phyloP scores from a whole-genome alignment of 53 echinoderm and acorn worm species.

The Zoroaster sp. region DNA sequence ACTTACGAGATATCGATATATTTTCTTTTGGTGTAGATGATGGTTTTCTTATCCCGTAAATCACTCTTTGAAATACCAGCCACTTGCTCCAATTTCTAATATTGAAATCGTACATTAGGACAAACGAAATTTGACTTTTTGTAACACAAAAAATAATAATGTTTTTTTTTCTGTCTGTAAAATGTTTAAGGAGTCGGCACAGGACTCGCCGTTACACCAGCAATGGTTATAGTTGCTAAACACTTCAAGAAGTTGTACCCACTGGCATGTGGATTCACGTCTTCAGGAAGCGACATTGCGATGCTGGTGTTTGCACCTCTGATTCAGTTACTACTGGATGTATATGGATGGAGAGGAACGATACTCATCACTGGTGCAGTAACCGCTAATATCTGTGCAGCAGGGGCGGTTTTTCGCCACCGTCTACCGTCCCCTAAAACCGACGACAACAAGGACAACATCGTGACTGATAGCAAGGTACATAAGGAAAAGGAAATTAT shows the following conservation, averaged over 20 bases:
- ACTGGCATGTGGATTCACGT: not conserved
- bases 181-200: not conserved
- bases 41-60: too few species aligned
- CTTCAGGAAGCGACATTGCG: not conserved
- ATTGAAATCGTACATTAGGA: too few species aligned
- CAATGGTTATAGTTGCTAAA: not conserved
- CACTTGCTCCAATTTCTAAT: too few species aligned
- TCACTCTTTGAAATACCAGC: too few species aligned
- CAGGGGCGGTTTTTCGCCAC: not conserved
- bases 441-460: not conserved
- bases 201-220: not conserved
- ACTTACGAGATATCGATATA: too few species aligned
- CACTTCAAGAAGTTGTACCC: not conserved
- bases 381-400: not conserved
- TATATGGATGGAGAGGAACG: constrained; percentile 17
- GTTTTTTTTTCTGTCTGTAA: not conserved
- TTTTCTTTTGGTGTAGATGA: too few species aligned
- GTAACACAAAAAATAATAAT: too few species aligned
- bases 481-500: not conserved
- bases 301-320: not conserved
- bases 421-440: not conserved
- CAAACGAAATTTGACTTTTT: too few species aligned
- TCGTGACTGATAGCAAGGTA: not conserved
- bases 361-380: not conserved
- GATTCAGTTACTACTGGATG: not conserved